These are phyloP conservation scores for Sminthurides aquaticus DNA, from an alignment of 2,888 invertebrate species.

Conservation along the genomic window DNA sequence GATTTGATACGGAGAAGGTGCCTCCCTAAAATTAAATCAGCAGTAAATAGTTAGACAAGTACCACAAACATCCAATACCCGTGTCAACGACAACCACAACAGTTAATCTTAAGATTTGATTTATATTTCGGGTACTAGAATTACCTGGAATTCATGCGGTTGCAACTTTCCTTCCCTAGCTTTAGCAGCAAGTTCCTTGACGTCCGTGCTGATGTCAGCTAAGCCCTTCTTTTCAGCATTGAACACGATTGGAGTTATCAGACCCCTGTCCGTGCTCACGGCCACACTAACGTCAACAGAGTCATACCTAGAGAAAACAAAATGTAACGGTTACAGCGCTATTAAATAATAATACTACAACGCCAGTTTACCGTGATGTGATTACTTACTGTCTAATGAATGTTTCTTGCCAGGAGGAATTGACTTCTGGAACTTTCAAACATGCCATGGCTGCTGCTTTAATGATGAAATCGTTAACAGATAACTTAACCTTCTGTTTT, in stretches of 20 bases:
- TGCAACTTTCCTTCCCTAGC: slow-evolving; percentile 82
- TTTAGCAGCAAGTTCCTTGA: slow-evolving; percentile 72
- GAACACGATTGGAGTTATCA: slow-evolving; percentile 94
- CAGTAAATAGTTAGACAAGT: no score
- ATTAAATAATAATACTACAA: no score
- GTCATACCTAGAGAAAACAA: slow-evolving; percentile 58
- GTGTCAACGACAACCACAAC: no score
- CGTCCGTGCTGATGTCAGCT: slow-evolving; percentile 68
- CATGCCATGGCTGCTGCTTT: slow-evolving; percentile 87
- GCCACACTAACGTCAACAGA: slow-evolving; percentile 95
- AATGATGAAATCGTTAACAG: slow-evolving; percentile 91
- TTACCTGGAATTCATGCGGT: slow-evolving; percentile 81
- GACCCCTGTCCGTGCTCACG: slow-evolving; percentile 86
- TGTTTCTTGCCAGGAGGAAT: slow-evolving; percentile 90
- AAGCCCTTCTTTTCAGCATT: slow-evolving; percentile 84
- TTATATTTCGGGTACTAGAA: background rate
- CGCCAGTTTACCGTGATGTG: no score
- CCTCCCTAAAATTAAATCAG: slow-evolving; percentile 62
- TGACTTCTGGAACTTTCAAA: slow-evolving; percentile 82
- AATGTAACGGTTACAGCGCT: background rate
- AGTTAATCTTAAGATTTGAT: background rate
- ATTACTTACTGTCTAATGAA: slow-evolving; percentile 78
- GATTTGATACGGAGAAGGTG: slow-evolving; percentile 86
- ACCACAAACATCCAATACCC: no score
- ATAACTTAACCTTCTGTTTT: slow-evolving; percentile 74